Conservation (phyloP, 2,113 vertebrate species). For the Haliaeetus leucogaster region DNA sequence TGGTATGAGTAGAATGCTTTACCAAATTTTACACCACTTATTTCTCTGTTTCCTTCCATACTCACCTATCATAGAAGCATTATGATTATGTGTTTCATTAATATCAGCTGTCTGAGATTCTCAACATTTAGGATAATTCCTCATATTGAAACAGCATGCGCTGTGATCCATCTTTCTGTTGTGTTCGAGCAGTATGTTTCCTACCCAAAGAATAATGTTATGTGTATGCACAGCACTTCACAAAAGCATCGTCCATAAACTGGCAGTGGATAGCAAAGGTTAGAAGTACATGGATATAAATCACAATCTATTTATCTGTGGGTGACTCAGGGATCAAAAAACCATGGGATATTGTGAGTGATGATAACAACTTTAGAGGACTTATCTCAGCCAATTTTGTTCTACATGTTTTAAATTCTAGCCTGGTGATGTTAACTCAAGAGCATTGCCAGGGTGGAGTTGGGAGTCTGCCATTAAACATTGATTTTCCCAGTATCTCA, state of each 20-base stretch:
- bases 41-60: neutral
- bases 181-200: accelerated
- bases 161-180: neutral
- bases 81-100: neutral
- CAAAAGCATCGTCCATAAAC: neutral
- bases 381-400: conserved; percentile 32
- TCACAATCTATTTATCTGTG: neutral
- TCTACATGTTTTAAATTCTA: conserved; percentile 59
- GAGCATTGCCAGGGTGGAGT: conserved; percentile 35
- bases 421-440: conserved; percentile 25
- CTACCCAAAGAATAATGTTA: neutral
- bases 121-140: neutral
- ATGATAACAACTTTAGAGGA: conserved; percentile 11
- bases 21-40: neutral
- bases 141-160: neutral
- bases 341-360: neutral
- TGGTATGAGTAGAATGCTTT: neutral
- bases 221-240: neutral
- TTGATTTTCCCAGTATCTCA: conserved; percentile 66
- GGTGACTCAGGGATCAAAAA: neutral
- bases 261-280: neutral
- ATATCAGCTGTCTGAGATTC: neutral
- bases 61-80: neutral
- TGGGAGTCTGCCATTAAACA: conserved; percentile 55
- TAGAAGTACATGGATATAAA: neutral